Base-by-base conservation (phyloP, 1,140 invertebrate species). In the Alviniconcha marisindica region DNA sequence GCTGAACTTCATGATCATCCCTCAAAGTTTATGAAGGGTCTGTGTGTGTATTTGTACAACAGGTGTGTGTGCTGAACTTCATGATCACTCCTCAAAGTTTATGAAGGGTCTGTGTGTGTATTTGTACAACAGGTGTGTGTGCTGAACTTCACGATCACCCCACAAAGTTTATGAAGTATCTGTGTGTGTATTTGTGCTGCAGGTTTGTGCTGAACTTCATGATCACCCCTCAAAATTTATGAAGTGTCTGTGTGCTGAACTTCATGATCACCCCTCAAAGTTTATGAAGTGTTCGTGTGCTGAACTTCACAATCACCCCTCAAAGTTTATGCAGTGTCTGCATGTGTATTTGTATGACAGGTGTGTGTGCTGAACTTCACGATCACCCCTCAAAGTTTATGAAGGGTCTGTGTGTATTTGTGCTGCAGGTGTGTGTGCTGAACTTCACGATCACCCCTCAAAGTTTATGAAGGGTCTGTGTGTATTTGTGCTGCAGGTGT, bases 381-480 rank as follows among this genome's bases (percentile, higher is more conserved):
- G 56, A 60, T 60, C 56, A 60, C 28, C 28, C 24, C 28, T 21
- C 48, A 7, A 7, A 12, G 48, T 60, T 60, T 15, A 24, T 7
- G 4, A 4, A 15, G 28, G 56, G 56, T 60, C 15, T 60, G 56
- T 24, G 7, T 60, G 63, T 28, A n/a, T 69, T n/a, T 33, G 33
- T 31, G 14, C 63, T 83, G 40, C 82, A 92, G 91, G 93, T 94
- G 48, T 91, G 91, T 82, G 79, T 93, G 78, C 88, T 93, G 21
- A 93, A 93, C 88, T 93, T 93, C 85, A 93, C 93, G 93, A 93
- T 93, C 85, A 93, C 93, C 38, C 92, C 91, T n/a, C 91, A 92
- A 84, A 93, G 93, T 74, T 36, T 33, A 71, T 71, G 31, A 42
- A 63, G 31, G 10, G 31, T 69, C 79, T 42, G n/a, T n/a, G n/a